A percentile compares a stretch with the other conserved stretches of the same genome.
Evolutionary conservation across 2,888 invertebrate species (phyloP).

Genomic region (Bugula neritina): DNA sequence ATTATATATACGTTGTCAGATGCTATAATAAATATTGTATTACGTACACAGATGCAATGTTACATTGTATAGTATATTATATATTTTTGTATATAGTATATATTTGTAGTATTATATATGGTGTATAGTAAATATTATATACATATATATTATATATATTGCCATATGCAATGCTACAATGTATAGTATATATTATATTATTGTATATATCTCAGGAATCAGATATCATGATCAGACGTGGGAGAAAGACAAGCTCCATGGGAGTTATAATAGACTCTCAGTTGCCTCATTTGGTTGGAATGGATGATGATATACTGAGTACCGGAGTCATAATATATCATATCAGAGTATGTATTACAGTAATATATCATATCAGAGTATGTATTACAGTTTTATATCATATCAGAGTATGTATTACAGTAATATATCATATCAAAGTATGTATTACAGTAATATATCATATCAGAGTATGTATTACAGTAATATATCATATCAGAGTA

Average conservation of each 20-base stretch:
- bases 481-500: too few species aligned
- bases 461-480: too few species aligned
- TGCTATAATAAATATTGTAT: not conserved
- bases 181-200: too few species aligned
- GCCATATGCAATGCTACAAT: too few species aligned
- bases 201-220: conserved; percentile 40
- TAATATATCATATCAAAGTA: too few species aligned
- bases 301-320: conserved; percentile 80
- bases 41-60: too few species aligned
- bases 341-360: conserved; percentile 61
- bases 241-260: conserved; percentile 38
- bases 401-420: too few species aligned
- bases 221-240: conserved; percentile 40
- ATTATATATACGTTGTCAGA: not conserved
- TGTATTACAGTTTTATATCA: too few species aligned
- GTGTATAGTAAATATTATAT: not conserved
- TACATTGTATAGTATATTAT: too few species aligned
- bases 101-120: too few species aligned
- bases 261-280: conserved; percentile 62
- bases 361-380: not conserved
- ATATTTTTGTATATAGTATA: too few species aligned
- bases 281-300: conserved; percentile 83
- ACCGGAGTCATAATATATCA: conserved; percentile 87
- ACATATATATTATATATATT: not conserved
- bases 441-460: too few species aligned